Percentiles rank a stretch among this genome's conserved stretches.
These are phyloP conservation scores for Oceanodroma leucorhoa DNA, from an alignment of 2,797 vertebrate species.

Conservation along the genomic window DNA sequence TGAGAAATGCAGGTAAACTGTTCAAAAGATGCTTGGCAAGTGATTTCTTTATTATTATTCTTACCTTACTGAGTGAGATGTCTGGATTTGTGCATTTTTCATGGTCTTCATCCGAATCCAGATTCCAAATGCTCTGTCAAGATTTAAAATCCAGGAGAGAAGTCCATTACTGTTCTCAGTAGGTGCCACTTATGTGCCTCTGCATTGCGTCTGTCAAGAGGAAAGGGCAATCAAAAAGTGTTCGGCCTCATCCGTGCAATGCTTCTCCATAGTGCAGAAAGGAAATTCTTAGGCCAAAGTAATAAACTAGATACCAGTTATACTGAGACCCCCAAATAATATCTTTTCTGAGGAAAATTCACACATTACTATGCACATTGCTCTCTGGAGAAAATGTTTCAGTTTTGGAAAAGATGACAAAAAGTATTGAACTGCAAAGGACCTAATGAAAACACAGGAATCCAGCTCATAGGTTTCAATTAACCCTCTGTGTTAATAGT, in stretches of 20 bases:
- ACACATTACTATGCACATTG: background rate
- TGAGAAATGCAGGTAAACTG: background rate
- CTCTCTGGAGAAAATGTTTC: background rate
- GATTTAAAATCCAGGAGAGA: conserved; percentile 60
- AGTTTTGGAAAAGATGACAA: background rate
- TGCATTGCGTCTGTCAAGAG: conserved; percentile 30
- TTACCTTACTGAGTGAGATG: conserved; percentile 8
- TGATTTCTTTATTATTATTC: background rate
- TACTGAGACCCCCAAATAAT: background rate
- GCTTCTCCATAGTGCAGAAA: background rate
- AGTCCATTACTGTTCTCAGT: conserved; percentile 52
- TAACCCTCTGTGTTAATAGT: background rate
- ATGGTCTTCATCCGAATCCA: conserved; percentile 57
- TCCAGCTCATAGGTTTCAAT: background rate
- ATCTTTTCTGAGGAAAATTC: background rate
- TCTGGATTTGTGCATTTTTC: conserved; percentile 44
- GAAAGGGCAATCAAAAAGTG: conserved; percentile 4
- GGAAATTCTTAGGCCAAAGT: background rate
- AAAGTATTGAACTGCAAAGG: background rate
- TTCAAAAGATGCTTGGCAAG: background rate
- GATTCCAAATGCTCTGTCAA: conserved; percentile 25
- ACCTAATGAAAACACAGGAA: background rate
- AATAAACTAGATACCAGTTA: background rate
- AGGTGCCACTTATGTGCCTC: conserved; percentile 38
- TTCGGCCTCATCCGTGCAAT: background rate